Percentiles rank a stretch among this genome's conserved stretches.
Conservation (phyloP, 1,140 invertebrate genomes). For the Coelopa frigida region DNA sequence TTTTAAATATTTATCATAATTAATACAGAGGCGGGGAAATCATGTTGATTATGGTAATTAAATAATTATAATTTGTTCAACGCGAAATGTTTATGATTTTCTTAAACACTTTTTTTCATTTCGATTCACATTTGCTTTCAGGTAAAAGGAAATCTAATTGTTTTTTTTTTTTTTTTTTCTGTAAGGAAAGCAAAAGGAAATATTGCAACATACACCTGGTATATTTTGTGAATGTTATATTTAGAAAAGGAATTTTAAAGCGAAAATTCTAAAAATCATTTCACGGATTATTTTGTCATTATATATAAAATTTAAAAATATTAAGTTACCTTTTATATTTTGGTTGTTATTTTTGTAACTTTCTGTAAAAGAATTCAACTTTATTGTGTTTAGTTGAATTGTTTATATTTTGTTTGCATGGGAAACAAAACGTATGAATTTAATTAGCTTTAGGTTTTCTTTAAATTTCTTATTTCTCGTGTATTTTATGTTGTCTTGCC, state of each 20-base stretch:
- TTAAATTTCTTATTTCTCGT: conserved; percentile 2
- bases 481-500: background rate
- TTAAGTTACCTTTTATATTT: background rate
- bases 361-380: background rate
- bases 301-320: too few relatives aligned
- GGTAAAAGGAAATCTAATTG: background rate
- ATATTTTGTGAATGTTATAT: too few relatives aligned
- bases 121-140: conserved; percentile 14
- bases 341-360: background rate
- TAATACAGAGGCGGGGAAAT: too few relatives aligned
- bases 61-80: background rate
- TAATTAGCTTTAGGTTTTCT: background rate
- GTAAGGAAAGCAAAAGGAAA: too few relatives aligned
- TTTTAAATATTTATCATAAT: background rate
- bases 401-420: background rate
- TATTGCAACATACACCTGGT: too few relatives aligned
- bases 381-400: background rate
- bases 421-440: background rate
- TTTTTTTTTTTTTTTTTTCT: background rate
- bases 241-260: too few relatives aligned
- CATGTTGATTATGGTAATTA: too few relatives aligned
- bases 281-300: too few relatives aligned
- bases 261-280: too few relatives aligned
- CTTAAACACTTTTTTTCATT: background rate
- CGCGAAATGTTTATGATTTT: too few relatives aligned